phyloP scores from a whole-genome alignment of 2,113 vertebrate genomes.

The Zonotrichia leucophrys region DNA sequence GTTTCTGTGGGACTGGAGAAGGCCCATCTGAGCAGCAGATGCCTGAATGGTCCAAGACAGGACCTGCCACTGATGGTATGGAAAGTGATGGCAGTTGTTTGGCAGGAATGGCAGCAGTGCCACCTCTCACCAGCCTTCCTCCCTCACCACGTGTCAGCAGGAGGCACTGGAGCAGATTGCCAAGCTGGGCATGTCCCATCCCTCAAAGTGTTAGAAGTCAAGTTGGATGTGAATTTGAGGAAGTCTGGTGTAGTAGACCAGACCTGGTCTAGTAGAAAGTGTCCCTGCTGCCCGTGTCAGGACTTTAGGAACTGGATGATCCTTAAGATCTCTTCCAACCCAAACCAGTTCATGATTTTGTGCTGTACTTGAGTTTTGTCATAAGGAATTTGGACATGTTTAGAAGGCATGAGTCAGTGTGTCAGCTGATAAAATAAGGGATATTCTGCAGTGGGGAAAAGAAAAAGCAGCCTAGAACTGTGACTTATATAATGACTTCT shows the following conservation, averaged over 20 bases:
- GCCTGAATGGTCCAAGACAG: background rate
- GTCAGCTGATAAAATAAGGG: background rate
- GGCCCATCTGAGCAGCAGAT: background rate
- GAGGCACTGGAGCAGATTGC: background rate
- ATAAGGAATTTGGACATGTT: background rate
- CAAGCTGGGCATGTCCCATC: background rate
- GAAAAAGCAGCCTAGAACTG: background rate
- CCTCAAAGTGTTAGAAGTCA: background rate
- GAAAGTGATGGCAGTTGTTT: background rate
- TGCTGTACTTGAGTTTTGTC: background rate
- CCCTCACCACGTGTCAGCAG: rapidly evolving
- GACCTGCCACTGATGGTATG: rapidly evolving
- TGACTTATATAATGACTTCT: background rate
- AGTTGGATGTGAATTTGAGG: background rate
- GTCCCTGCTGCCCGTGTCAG: background rate
- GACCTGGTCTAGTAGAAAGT: background rate
- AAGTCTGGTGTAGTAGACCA: background rate
- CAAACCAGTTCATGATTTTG: background rate
- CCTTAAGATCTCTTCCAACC: background rate
- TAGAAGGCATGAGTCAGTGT: background rate
- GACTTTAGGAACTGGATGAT: background rate
- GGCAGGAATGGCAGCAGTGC: background rate
- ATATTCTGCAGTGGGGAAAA: background rate
- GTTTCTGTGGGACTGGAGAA: background rate
- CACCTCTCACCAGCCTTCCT: background rate